These are phyloP conservation scores for Saguinus imperator DNA, from an alignment of 2,113 vertebrate species.

Conservation along the genomic window DNA sequence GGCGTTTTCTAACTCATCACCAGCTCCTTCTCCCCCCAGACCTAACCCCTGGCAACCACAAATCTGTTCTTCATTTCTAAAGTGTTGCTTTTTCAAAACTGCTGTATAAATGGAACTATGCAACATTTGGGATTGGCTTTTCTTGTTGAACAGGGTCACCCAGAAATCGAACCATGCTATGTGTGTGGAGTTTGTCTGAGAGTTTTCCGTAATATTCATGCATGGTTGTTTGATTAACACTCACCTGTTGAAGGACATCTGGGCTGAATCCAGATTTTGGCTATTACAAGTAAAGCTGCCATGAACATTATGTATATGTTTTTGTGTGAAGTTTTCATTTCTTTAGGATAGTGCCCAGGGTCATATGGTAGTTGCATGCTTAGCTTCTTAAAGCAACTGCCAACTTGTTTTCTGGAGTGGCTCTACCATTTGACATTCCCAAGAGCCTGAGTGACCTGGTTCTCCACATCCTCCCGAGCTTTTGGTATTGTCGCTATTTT, in stretches of 20 bases:
- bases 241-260: background rate
- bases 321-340: background rate
- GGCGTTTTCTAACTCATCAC: fast-evolving
- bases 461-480: background rate
- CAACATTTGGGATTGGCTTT: background rate
- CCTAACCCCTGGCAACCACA: background rate
- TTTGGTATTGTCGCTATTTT: background rate
- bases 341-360: background rate
- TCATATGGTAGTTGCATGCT: background rate
- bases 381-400: background rate
- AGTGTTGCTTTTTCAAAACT: background rate
- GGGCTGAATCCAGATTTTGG: background rate
- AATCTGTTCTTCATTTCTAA: background rate
- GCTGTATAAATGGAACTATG: background rate
- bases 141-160: background rate
- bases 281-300: background rate
- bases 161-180: too few species aligned
- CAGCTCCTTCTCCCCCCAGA: background rate
- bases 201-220: too few species aligned
- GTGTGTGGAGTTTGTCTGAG: background rate
- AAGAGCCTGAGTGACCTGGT: background rate
- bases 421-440: background rate
- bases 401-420: background rate
- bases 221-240: background rate
- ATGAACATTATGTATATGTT: background rate